Evolutionary conservation across 2,113 vertebrate species (phyloP), one percentile per base, ranked within the genome.

Genomic region (Nibea albiflora): DNA sequence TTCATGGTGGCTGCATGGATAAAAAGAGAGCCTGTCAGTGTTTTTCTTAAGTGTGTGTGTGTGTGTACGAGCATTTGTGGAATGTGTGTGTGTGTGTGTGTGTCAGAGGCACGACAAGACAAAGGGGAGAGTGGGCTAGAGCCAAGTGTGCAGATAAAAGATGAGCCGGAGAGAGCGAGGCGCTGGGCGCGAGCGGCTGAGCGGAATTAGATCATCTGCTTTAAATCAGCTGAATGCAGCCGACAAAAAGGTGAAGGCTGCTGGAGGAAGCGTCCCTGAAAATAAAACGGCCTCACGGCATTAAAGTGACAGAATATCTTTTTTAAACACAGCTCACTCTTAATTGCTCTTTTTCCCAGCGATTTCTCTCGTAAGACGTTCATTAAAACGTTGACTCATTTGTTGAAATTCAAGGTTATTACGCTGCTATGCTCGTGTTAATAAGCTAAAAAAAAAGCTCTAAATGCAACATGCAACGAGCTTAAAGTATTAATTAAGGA

Each of bases 81-180:
- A 92, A 84, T 91, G 85, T 62, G 78, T 87, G 84, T 20, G 65
- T 78, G 53, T 20, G 76, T 65, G 57, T 67, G 56, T n/a, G 61
- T 46, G 73, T 49, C 54, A 61, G 63, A 67, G 49, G 61, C 42
- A 79, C 2, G 24, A 50, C 22, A 76, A 87, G 70, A 90, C 73
- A 90, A 91, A 89, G 84, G 78, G 69, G 77, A 65, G 80, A 80
- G 76, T 69, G 84, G 68, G 58, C 47, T 50, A 11, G 52, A 80
- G 81, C 86, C 79, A 84, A 91, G 84, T 24, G 63, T 88, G 80
- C 16, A 10, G 68, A 83, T 85, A 70, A 89, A 81, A 78, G 74
- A 90, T 64, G 67, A 85, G 72, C 47, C 12, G 20, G 8, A 68
- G 74, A 54, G 83, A 76, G 73, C 0, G 16, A 91, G 46, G 42